These are phyloP conservation scores for Aphodius sticticus DNA, from an alignment of 2,888 invertebrate species.

Conservation along the genomic window DNA sequence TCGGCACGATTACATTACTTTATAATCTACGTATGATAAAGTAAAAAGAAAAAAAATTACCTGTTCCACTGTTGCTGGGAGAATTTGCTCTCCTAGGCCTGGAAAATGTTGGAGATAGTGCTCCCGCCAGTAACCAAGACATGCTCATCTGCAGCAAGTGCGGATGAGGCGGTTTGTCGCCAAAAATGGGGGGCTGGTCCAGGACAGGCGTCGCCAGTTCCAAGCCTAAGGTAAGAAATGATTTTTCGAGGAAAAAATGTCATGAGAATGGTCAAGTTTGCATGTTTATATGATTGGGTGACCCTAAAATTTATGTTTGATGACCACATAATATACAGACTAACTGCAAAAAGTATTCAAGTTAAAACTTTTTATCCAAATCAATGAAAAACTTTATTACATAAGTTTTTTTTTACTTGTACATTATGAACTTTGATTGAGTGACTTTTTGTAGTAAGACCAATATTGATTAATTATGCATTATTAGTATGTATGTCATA, in stretches of 20 bases:
- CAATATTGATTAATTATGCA: too few relatives aligned
- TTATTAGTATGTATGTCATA: too few relatives aligned
- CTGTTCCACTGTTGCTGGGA: conserved; percentile 56
- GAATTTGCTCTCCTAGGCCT: conserved; percentile 57
- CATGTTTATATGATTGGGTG: background rate
- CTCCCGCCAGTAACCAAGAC: conserved; percentile 59
- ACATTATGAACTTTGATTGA: too few relatives aligned
- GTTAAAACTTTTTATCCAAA: too few relatives aligned
- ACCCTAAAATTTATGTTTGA: background rate
- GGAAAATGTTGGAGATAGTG: conserved; percentile 56
- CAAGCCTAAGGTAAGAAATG: conserved; percentile 54
- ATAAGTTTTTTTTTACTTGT: too few relatives aligned
- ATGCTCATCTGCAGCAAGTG: conserved; percentile 58
- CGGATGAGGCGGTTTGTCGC: conserved; percentile 51
- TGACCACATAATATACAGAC: too few relatives aligned
- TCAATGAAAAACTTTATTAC: too few relatives aligned
- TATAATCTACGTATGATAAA: too few relatives aligned
- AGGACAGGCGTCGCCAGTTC: conserved; percentile 81
- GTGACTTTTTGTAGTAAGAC: too few relatives aligned
- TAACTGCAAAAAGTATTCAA: too few relatives aligned
- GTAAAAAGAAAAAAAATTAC: conserved; percentile 44
- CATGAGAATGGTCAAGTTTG: conserved; percentile 12
- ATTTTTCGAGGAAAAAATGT: conserved; percentile 13
- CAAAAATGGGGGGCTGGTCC: conserved; percentile 65
- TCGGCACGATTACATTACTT: too few relatives aligned